Base-by-base conservation (phyloP, 2,797 vertebrate genomes). In the Taenioides sp. region DNA sequence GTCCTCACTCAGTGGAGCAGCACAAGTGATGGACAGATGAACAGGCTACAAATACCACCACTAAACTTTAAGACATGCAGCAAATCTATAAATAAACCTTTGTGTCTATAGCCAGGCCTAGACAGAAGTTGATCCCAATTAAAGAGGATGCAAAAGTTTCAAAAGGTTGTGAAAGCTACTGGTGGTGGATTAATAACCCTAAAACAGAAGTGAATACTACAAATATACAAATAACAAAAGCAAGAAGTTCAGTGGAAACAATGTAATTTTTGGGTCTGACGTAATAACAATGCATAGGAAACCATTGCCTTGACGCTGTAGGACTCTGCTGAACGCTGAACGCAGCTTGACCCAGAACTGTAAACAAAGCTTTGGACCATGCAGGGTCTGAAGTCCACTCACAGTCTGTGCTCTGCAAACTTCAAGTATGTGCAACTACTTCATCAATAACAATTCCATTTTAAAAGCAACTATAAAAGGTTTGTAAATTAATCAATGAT, bases 331-430 rank as follows among this genome's bases (percentile, higher is more conserved):
- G 3, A 64, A n/a, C n/a, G n/a, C 74, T 87, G 80, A 82, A 88
- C 67, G 10, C 40, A 50, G 84, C 75, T 75, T 85, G 80, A 88
- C 75, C 87, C 69, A 79, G 76, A 66, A 85, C 67, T 83, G 85
- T 82, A 89, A 88, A 92, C 85, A 91, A 86, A 77, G 60, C 66
- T 80, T 47, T 83, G 82, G 86, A 85, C 78, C 61, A 67, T 72
- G 69, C 12, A 69, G 72, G 75, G 87, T 89, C 89, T 88, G 72
- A 92, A 89, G 88, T 91, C 88, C 87, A 77, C 61, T 72, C 67
- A 73, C 68, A 60, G 62, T 79, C 72, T 23, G 58, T 67, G 58
- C 72, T 1, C 73, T 59, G 65, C 60, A 79, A 79, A 84, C 73
- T 62, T 65, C 61, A 68, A 78, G 22, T 11, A 5, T 59, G 27